These are phyloP conservation scores for Sesia bembeciformis DNA, from an alignment of 2,888 invertebrate species.

Conservation along the genomic window DNA sequence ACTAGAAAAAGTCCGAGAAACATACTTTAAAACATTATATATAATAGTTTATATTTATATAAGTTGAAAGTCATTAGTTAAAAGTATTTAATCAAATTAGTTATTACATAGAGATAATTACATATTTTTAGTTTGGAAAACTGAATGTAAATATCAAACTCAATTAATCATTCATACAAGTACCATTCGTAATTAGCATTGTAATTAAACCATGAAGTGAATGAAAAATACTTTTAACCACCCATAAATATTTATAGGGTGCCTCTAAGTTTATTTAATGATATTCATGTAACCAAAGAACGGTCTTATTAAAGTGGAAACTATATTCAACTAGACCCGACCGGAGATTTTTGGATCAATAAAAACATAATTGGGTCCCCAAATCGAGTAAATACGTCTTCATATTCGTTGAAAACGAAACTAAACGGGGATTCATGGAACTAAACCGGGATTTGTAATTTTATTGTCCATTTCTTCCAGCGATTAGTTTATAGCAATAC, in stretches of 20 bases:
- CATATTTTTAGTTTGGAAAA: no score
- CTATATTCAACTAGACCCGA: conserved; percentile 13
- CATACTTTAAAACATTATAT: no score
- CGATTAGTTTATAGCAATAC: no score
- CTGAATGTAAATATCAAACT: no score
- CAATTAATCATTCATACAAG: no score
- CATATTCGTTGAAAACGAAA: neutral
- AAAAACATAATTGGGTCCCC: conserved; percentile 21
- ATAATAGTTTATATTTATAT: no score
- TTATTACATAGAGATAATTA: no score
- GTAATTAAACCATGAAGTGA: conserved; percentile 12
- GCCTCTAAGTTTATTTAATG: conserved; percentile 2
- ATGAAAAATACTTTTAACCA: conserved; percentile 17
- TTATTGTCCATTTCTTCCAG: no score
- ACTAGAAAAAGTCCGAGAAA: no score
- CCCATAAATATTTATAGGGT: neutral
- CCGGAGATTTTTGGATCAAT: conserved; percentile 21
- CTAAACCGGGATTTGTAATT: conserved; percentile 1
- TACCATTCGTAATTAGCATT: no score
- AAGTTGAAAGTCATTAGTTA: no score
- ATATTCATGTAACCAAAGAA: conserved; percentile 24
- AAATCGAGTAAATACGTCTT: conserved; percentile 6
- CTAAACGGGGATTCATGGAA: conserved; percentile 1
- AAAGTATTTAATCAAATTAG: no score
- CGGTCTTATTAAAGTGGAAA: conserved; percentile 31